Percentiles rank a stretch among this genome's conserved stretches.
Conservation (phyloP, 92 coral and sea anemone genomes). For the Zoanthus solanderi region DNA sequence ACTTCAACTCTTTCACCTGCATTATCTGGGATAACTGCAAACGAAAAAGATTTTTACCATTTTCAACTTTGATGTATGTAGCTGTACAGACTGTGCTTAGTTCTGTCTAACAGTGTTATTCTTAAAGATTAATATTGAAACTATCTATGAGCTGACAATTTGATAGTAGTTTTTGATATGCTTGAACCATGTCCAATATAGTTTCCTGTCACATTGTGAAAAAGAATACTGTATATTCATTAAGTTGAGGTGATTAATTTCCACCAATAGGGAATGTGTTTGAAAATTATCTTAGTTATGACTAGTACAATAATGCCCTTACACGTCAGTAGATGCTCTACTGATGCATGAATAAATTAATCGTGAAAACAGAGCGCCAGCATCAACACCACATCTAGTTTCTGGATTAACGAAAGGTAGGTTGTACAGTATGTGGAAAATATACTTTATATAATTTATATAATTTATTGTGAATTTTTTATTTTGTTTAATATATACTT, state of each 20-base stretch:
- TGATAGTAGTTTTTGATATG: not conserved
- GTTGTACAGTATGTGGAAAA: not conserved
- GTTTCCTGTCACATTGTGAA: conserved; percentile 32
- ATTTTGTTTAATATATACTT: not conserved
- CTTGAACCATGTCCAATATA: conserved; percentile 31
- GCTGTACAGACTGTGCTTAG: not conserved
- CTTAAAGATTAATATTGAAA: not conserved
- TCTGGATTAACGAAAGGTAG: not conserved
- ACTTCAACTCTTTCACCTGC: conserved; percentile 80
- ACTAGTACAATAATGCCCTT: not conserved
- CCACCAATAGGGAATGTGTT: conserved; percentile 18
- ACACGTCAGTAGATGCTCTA: not conserved
- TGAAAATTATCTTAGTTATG: not conserved
- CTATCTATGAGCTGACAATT: not conserved
- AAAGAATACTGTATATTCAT: conserved; percentile 22
- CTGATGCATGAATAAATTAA: not conserved
- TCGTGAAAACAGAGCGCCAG: not conserved
- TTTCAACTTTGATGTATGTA: not conserved
- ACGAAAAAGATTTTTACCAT: not conserved
- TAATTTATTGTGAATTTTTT: not conserved
- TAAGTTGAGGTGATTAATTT: conserved; percentile 7
- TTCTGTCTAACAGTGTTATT: not conserved
- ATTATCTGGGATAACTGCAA: conserved; percentile 74
- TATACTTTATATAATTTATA: too few species aligned
- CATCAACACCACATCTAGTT: not conserved